Evolutionary conservation across 1,140 invertebrate species (phyloP).

Genomic region (Drosophila neocordata): DNA sequence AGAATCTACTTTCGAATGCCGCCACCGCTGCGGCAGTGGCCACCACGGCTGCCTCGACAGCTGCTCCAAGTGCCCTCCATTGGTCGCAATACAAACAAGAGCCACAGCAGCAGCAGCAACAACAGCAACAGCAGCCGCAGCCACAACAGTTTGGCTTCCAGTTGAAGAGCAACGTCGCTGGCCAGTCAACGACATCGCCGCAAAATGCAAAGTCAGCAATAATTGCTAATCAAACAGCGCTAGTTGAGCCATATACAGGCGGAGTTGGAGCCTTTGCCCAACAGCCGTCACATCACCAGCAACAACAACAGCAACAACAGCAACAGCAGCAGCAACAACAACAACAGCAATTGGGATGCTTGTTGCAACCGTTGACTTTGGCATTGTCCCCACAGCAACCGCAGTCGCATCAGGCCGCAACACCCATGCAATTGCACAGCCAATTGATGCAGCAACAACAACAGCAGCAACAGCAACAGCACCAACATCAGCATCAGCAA

Average conservation of each 20-base stretch:
- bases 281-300: constrained; percentile 48
- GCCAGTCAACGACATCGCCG: constrained; percentile 72
- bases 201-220: constrained; percentile 79
- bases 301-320: constrained; percentile 76
- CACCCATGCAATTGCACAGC: constrained; percentile 68
- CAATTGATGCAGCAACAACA: constrained; percentile 76
- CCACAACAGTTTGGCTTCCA: constrained; percentile 72
- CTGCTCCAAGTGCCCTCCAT: constrained; percentile 62
- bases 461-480: constrained; percentile 44
- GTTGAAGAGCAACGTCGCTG: constrained; percentile 70
- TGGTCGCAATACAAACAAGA: constrained; percentile 78
- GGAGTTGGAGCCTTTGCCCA: constrained; percentile 37
- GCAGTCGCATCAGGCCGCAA: constrained; percentile 59
- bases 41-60: constrained; percentile 56
- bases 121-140: constrained; percentile 60
- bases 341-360: constrained; percentile 54
- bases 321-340: constrained; percentile 82
- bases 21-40: constrained; percentile 51
- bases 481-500: constrained; percentile 60
- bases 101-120: constrained; percentile 49
- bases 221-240: constrained; percentile 80
- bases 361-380: constrained; percentile 70
- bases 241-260: constrained; percentile 53
- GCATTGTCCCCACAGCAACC: constrained; percentile 76
- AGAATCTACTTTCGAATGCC: constrained; percentile 73